Base-by-base conservation (phyloP, 35 echinoderm and acorn worm species). In the Anneissia japonica region DNA sequence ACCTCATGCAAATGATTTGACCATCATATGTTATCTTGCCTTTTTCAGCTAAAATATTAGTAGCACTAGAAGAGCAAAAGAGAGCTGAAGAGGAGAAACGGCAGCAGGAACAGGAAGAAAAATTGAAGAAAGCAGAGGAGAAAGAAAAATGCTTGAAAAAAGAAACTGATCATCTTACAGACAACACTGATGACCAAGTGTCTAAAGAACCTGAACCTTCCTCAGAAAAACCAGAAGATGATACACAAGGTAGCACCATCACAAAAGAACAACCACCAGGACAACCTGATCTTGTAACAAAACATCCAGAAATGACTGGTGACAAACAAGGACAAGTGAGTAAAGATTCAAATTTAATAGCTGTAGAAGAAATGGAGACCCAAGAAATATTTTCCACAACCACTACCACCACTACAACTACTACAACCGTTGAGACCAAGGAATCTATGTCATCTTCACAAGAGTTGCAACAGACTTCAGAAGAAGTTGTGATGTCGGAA, bases 31-130 rank as follows among this genome's bases (percentile, higher is more conserved):
- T 81, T 81, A 33, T 81, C 12, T 84, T 11, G 76, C 35, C 46
- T 36, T 79, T n/a, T 84, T 26, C 55, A 95, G 93, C 75, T 55
- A 89, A 95, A 38, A 82, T 97, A 55, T 46, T 84, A 35, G 79
- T 82, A 45, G 37, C 76, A 38, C 3, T 26, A 39, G 79, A 81
- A 81, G 38, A 39, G 30, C 11, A 38, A 0, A 87, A 89, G 55
- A 74, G 56, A 32, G 91, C 74, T 19, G 88, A 86, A 84, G 94
- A 97, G 37, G 94, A 92, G 14, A 77, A 26, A 76, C 74, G 16
- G 37, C 38, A 40, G 33, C 10, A 2, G 7, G 51, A 64, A n/a
- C n/a, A n/a, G 37, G 93, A 82, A 75, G 82, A 91, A 46, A 34
- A 41, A 34, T 33, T 26, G 37, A 83, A 89, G 72, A 77, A 73